A percentile compares a stretch with the other conserved stretches of the same genome.
phyloP scores from a whole-genome alignment of 2,888 invertebrate genomes.

The Conops quadrifasciatus region DNA sequence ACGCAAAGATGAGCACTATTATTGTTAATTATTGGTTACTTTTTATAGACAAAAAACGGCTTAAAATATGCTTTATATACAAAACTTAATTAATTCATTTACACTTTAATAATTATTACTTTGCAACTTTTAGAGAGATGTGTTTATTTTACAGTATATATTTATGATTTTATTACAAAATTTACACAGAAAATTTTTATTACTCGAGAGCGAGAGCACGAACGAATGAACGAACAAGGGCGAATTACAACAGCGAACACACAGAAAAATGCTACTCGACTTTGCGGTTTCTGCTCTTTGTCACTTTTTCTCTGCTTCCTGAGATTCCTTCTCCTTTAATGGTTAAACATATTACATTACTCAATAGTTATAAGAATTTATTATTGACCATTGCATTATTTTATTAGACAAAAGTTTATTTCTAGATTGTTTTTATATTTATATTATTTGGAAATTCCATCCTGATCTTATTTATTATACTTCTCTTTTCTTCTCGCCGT shows the following conservation, averaged over 20 bases:
- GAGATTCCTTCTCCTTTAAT: not conserved
- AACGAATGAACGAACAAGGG: conserved; percentile 19
- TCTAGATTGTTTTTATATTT: not conserved
- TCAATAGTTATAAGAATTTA: no score
- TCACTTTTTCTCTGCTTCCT: not conserved
- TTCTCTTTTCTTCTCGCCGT: not conserved
- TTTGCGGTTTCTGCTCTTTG: conserved; percentile 14
- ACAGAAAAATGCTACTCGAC: conserved; percentile 20
- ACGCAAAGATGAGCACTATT: not conserved
- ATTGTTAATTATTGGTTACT: not conserved
- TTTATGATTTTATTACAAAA: conserved; percentile 19
- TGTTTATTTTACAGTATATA: not conserved
- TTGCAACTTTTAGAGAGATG: not conserved
- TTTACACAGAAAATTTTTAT: conserved; percentile 31
- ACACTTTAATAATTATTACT: conserved; percentile 7
- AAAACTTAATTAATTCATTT: not conserved
- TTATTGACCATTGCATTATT: not conserved
- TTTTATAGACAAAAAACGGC: not conserved
- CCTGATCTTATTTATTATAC: conserved; percentile 3
- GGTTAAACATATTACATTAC: no score
- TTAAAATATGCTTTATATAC: not conserved
- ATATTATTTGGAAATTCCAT: conserved; percentile 6
- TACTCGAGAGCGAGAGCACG: conserved; percentile 23
- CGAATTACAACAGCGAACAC: conserved; percentile 19
- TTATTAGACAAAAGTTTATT: conserved; percentile 11